Base-by-base conservation (phyloP, 2,888 invertebrate species). In the Clepsis dumicolana region DNA sequence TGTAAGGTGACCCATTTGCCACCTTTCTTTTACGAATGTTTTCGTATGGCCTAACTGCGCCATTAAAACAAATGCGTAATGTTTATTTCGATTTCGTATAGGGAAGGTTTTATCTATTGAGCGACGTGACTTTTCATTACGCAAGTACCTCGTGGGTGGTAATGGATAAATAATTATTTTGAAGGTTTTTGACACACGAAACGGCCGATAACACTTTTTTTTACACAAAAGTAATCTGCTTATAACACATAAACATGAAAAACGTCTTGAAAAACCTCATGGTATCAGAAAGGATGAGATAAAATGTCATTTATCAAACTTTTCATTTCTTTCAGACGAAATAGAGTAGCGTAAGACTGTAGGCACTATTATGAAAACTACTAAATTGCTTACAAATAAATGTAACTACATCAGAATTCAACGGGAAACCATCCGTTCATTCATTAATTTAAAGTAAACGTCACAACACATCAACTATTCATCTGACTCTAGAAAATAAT, bases 1-100 rank as follows among this genome's bases (percentile, higher is more conserved):
- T 57, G 67, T 25, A 8, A 52, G 18, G 18, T 35, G 54, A 52
- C 41, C 50, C 57, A 63, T 52, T 63, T 57, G 41, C 52, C 52
- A 68, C 63, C 57, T 68, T 68, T 68, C 56, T 61, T 50, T 25
- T 27, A 50, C 48, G 54, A 62, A 67, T 56, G 25, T n/a, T 57
- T 56, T 48, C 25, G 2, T 44, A 8, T 44, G 5, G n/a, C n/a
- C n/a, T 41, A 5, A 3, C 1, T 41, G 5, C 14, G 10, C 38
- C 27, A 32, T 27, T 1, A 56, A 29, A 5, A 44, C 25, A 27
- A 24, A 16, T 44, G 16, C 7, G 18, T 61, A 35, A 38, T 38
- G n/a, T 38, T 38, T 38, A 38, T 38, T 14, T 41, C 18, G 18
- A 18, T 44, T 14, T n/a, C 16, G 8, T 44, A 8, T 2, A 2